phyloP scores from a whole-genome alignment of 2,113 vertebrate genomes.

The Danio rerio region GRCz12tu NC_133176.1:7901001-7901500 shows the following conservation, averaged over 20 bases:
- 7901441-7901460: slow-evolving; percentile 47
- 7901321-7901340: neutral
- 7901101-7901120: too few relatives aligned
- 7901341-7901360: neutral
- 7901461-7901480: slow-evolving; percentile 43
- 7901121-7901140: neutral
- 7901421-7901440: slow-evolving; percentile 50
- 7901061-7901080: slow-evolving; percentile 6
- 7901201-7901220: neutral
- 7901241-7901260: slow-evolving; percentile 20
- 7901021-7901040: too few relatives aligned
- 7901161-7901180: neutral
- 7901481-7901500: slow-evolving; percentile 46
- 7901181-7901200: slow-evolving; percentile 32
- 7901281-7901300: neutral
- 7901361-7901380: slow-evolving; percentile 14
- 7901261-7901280: slow-evolving; percentile 14
- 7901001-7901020: slow-evolving; percentile 11
- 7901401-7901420: slow-evolving; percentile 37
- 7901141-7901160: neutral
- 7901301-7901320: neutral
- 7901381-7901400: slow-evolving; percentile 26
- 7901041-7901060: neutral
- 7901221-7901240: neutral
- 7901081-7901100: too few relatives aligned